phyloP scores from a whole-genome alignment of 2,113 vertebrate genomes.

The Gymnorhina tibicen region DNA sequence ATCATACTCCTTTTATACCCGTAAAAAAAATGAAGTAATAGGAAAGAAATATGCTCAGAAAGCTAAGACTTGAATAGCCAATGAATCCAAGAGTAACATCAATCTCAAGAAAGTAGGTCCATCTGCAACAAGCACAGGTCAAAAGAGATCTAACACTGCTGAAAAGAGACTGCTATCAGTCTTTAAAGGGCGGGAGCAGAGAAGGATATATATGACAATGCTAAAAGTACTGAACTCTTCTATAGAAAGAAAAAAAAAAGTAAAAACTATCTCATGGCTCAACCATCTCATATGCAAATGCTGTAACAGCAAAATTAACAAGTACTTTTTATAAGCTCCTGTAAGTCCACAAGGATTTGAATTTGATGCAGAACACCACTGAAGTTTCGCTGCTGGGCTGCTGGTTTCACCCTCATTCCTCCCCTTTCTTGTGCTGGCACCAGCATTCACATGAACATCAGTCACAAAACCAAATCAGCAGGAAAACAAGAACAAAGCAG shows the following conservation, averaged over 20 bases:
- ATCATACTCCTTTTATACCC: background rate
- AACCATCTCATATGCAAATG: background rate
- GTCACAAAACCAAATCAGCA: background rate
- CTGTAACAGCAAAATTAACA: background rate
- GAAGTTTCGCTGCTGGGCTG: background rate
- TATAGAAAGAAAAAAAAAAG: background rate
- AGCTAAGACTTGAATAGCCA: background rate
- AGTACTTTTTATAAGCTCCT: background rate
- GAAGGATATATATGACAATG: fast-evolving
- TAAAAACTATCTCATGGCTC: background rate
- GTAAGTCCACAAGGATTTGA: fast-evolving
- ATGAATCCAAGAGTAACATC: background rate
- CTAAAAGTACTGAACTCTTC: background rate
- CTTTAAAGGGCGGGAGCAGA: background rate
- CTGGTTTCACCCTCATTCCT: background rate
- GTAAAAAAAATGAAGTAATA: background rate
- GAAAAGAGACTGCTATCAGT: background rate
- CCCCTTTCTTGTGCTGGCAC: background rate
- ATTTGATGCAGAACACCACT: background rate
- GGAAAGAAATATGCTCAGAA: background rate
- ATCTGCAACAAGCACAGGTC: background rate
- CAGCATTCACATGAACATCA: background rate
- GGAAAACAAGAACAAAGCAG: background rate
- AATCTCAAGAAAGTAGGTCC: background rate
- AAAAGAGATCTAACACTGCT: fast-evolving